Evolutionary conservation across 2,888 invertebrate species (phyloP).

Genomic region (Crossocerus cetratus): DNA sequence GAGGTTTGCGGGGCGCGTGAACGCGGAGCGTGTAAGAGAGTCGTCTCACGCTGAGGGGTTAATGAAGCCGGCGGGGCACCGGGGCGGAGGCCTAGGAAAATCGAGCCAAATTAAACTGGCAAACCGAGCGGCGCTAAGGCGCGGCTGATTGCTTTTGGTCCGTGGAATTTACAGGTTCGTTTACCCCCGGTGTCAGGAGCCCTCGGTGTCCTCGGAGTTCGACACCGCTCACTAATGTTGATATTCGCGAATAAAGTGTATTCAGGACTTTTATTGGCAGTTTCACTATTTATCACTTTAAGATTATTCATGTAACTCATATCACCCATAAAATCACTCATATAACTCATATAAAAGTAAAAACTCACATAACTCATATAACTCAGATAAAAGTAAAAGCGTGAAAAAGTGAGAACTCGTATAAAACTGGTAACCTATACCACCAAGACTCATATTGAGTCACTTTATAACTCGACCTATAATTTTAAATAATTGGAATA

Average conservation of each 20-base stretch:
- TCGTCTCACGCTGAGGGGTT: constrained; percentile 3
- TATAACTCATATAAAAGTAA: too few species aligned
- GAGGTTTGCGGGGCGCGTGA: not conserved
- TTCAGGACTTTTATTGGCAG: too few species aligned
- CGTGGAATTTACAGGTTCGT: not conserved
- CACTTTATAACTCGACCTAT: too few species aligned
- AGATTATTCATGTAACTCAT: too few species aligned
- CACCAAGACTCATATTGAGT: too few species aligned
- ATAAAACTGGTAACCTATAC: too few species aligned
- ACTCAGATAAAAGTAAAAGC: constrained; percentile 26
- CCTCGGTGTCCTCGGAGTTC: not conserved
- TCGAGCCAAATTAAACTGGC: constrained; percentile 2
- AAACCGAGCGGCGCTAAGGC: not conserved
- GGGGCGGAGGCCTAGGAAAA: not conserved
- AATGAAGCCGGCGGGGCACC: not conserved
- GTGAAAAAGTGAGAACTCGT: not conserved
- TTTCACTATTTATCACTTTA: too few species aligned
- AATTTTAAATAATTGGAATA: too few species aligned
- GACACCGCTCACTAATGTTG: too few species aligned
- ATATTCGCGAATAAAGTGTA: too few species aligned
- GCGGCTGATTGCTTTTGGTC: not conserved
- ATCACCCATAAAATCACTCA: too few species aligned
- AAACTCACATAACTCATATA: constrained; percentile 30
- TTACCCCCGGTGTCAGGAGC: not conserved
- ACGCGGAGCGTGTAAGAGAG: not conserved